phyloP scores from a whole-genome alignment of 2,888 invertebrate species.

The Macrophya annulata region DNA sequence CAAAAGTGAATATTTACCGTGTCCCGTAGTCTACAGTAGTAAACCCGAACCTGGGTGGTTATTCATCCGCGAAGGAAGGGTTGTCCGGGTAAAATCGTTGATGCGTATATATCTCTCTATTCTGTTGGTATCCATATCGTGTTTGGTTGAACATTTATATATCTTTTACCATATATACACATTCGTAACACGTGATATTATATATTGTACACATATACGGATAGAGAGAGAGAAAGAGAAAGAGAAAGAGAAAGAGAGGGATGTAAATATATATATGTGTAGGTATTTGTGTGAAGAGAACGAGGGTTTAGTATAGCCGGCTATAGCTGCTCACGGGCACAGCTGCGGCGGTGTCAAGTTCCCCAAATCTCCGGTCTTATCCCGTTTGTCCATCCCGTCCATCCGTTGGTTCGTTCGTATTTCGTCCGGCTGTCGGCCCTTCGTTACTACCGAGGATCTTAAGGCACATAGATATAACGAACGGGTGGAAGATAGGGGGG shows the following conservation, averaged over 20 bases:
- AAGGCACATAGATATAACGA: not conserved
- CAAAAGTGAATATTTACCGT: not conserved
- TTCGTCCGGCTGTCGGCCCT: constrained; percentile 47
- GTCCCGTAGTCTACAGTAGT: not conserved
- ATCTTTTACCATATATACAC: not conserved
- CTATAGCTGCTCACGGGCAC: constrained; percentile 60
- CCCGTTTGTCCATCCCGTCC: constrained; percentile 56
- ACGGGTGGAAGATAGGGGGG: not conserved
- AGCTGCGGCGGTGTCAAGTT: constrained; percentile 71
- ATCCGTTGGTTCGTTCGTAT: not conserved
- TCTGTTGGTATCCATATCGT: constrained; percentile 12
- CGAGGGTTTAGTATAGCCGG: not conserved
- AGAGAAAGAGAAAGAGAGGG: not conserved
- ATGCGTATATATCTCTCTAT: not conserved
- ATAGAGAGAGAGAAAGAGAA: not conserved
- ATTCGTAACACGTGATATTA: not conserved
- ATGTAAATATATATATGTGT: too few relatives aligned
- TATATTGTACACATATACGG: not conserved
- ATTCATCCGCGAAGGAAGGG: not conserved
- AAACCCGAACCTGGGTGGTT: not conserved
- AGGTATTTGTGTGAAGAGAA: constrained; percentile 3
- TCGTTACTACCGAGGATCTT: constrained; percentile 46
- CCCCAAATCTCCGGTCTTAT: constrained; percentile 68
- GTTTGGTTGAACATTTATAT: constrained; percentile 2
- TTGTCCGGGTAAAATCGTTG: not conserved